A percentile compares a stretch with the other conserved stretches of the same genome.
phyloP scores from a whole-genome alignment of 2,113 vertebrate species.

The Naja naja region DNA sequence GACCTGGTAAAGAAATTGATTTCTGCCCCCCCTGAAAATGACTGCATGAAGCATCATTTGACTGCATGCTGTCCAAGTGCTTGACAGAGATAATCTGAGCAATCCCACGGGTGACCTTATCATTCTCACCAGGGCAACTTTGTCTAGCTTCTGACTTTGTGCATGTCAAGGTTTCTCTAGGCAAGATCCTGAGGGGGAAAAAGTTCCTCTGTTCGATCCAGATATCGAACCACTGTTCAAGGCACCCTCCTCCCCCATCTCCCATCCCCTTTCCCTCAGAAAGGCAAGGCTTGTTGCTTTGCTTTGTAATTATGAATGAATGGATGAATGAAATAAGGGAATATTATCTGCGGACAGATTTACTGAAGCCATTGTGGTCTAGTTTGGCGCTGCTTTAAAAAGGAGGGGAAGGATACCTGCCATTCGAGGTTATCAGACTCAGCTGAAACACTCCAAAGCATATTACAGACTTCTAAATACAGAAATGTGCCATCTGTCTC shows the following conservation, averaged over 20 bases:
- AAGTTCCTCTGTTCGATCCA: conserved; percentile 84
- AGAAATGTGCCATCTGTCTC: conserved; percentile 6
- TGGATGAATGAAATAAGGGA: conserved; percentile 62
- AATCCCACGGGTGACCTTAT: conserved; percentile 93
- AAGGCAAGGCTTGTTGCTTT: conserved; percentile 70
- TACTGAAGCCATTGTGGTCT: conserved; percentile 56
- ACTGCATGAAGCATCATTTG: conserved; percentile 93
- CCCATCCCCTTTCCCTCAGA: conserved; percentile 29
- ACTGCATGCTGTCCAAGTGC: conserved; percentile 92
- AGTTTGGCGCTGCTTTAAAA: conserved; percentile 51
- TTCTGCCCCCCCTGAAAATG: conserved; percentile 83
- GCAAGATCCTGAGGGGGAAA: conserved; percentile 80
- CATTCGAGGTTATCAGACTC: conserved; percentile 50
- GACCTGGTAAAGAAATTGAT: conserved; percentile 89
- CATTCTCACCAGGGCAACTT: conserved; percentile 85
- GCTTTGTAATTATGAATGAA: conserved; percentile 79
- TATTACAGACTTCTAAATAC: conserved; percentile 32
- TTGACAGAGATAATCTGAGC: conserved; percentile 93
- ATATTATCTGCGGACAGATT: conserved; percentile 53
- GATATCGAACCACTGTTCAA: conserved; percentile 77
- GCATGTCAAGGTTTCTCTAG: conserved; percentile 85
- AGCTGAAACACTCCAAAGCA: conserved; percentile 43
- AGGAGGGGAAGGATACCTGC: conserved; percentile 51
- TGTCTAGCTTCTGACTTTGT: conserved; percentile 84
- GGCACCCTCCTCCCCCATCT: conserved; percentile 35